These are phyloP conservation scores for Picathartes gymnocephalus DNA, from an alignment of 2,113 vertebrate genomes.

Conservation along the genomic window DNA sequence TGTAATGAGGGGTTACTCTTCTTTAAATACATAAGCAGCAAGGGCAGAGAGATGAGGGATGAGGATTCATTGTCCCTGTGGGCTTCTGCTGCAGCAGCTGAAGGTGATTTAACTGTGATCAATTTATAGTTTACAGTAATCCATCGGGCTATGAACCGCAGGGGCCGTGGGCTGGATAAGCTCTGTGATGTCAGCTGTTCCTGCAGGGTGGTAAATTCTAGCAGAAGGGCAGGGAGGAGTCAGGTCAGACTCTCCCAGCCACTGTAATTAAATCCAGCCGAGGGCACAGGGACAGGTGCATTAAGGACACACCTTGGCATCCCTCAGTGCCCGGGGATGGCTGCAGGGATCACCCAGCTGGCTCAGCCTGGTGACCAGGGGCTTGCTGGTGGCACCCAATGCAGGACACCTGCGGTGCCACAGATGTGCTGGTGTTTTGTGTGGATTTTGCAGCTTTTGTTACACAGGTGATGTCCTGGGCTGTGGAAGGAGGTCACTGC, in stretches of 20 bases:
- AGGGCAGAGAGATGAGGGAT: background rate
- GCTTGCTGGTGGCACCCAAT: background rate
- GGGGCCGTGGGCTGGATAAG: background rate
- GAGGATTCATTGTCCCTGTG: background rate
- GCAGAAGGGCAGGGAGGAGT: background rate
- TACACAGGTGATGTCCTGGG: background rate
- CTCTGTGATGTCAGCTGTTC: background rate
- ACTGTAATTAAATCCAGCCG: background rate
- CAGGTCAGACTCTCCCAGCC: background rate
- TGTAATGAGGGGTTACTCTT: background rate
- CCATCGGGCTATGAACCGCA: background rate
- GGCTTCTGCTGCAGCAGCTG: conserved; percentile 3
- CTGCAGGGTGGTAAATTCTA: background rate
- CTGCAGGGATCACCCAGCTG: background rate
- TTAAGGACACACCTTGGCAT: background rate
- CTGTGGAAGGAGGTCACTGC: background rate
- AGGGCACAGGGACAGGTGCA: background rate
- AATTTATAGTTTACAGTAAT: conserved; percentile 2
- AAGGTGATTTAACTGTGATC: conserved; percentile 27
- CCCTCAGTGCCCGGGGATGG: rapidly evolving
- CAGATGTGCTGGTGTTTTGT: background rate
- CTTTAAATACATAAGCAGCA: background rate
- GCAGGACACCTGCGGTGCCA: background rate
- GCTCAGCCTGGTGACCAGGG: rapidly evolving
- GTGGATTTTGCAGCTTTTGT: background rate